phyloP scores from a whole-genome alignment of 1,140 invertebrate species.

The Drosophila parvula region DNA sequence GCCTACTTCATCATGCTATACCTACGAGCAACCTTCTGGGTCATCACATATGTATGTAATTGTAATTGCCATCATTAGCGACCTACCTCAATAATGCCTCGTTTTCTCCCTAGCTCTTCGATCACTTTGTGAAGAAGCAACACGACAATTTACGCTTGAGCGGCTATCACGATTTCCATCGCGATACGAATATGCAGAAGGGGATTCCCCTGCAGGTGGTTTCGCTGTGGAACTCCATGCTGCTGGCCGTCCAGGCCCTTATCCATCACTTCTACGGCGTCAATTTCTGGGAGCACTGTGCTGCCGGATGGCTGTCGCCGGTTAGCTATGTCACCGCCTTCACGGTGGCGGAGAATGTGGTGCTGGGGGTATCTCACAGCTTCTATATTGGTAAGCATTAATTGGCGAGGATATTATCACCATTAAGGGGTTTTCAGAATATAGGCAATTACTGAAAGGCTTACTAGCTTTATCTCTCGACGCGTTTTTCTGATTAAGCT shows the following conservation, averaged over 20 bases:
- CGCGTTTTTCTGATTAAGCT: not conserved
- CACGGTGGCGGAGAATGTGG: slow-evolving; percentile 85
- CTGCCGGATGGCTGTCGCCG: slow-evolving; percentile 85
- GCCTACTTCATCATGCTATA: slow-evolving; percentile 89
- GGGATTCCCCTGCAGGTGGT: slow-evolving; percentile 87
- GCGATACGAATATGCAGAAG: slow-evolving; percentile 86
- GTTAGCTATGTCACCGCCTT: slow-evolving; percentile 86
- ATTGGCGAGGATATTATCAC: too few relatives aligned
- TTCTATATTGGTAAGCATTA: slow-evolving; percentile 86
- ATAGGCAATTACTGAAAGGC: not conserved
- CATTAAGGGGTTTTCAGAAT: too few relatives aligned
- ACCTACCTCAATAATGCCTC: slow-evolving; percentile 43
- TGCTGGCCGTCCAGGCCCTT: slow-evolving; percentile 86
- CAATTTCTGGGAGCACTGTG: slow-evolving; percentile 86
- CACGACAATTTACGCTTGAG: slow-evolving; percentile 87
- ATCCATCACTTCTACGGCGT: slow-evolving; percentile 87
- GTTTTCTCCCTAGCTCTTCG: slow-evolving; percentile 84
- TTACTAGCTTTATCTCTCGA: not conserved
- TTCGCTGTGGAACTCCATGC: slow-evolving; percentile 87
- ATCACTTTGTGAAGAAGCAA: slow-evolving; percentile 86
- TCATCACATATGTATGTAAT: slow-evolving; percentile 86
- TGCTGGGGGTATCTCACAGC: slow-evolving; percentile 85
- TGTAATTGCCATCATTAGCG: slow-evolving; percentile 2
- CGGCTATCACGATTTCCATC: slow-evolving; percentile 89
- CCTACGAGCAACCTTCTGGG: slow-evolving; percentile 87